Evolutionary conservation across 2,888 invertebrate genomes (phyloP).

Genomic region (Drosophila incognita): DNA sequence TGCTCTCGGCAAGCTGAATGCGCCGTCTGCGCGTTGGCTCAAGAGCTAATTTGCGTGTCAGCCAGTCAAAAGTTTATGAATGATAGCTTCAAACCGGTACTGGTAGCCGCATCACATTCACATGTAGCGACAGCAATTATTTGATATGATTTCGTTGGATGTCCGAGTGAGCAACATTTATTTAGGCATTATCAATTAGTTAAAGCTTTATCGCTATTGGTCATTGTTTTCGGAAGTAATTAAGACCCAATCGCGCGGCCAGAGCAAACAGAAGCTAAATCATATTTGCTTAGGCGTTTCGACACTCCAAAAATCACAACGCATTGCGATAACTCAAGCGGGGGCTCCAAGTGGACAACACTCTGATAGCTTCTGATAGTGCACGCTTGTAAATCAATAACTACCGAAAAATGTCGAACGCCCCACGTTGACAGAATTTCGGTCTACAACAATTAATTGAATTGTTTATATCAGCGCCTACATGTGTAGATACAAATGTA

Average conservation of each 20-base stretch:
- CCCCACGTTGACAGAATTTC: constrained; percentile 51
- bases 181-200: constrained; percentile 68
- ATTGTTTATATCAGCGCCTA: constrained; percentile 73
- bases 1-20: constrained; percentile 45
- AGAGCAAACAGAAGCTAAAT: constrained; percentile 74
- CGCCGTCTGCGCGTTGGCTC: constrained; percentile 73
- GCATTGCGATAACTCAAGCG: constrained; percentile 69
- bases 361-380: constrained; percentile 57
- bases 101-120: constrained; percentile 32
- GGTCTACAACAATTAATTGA: constrained; percentile 78
- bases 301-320: constrained; percentile 77
- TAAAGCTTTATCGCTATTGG: constrained; percentile 58
- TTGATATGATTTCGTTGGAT: constrained; percentile 53
- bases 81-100: constrained; percentile 73
- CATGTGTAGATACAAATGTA: constrained; percentile 79
- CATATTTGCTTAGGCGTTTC: constrained; percentile 79
- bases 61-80: constrained; percentile 72
- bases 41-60: constrained; percentile 80
- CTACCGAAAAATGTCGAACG: constrained; percentile 65
- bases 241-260: constrained; percentile 74
- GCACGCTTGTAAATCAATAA: constrained; percentile 78
- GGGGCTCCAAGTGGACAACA: constrained; percentile 56
- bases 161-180: constrained; percentile 28
- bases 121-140: constrained; percentile 42
- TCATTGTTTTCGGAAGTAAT: constrained; percentile 81